phyloP scores from a whole-genome alignment of 2,113 vertebrate genomes.

The Emydura subglobosa region DNA sequence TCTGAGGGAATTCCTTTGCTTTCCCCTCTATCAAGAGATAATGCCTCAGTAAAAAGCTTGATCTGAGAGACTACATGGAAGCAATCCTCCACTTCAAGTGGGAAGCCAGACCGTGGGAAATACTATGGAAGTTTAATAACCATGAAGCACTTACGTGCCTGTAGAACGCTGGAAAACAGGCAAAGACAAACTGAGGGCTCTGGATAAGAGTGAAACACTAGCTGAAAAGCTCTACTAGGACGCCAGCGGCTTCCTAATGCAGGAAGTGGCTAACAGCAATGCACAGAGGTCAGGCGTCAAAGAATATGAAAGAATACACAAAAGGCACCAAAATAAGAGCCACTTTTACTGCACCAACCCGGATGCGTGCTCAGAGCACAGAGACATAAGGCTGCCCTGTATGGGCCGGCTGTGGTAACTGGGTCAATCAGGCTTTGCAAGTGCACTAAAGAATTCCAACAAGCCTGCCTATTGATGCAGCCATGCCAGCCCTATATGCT shows the following conservation, averaged over 20 bases:
- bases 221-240: not conserved
- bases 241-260: not conserved
- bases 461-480: no score
- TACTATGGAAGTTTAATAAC: not conserved
- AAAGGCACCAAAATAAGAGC: no score
- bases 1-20: not conserved
- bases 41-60: not conserved
- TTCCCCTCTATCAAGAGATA: not conserved
- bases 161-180: not conserved
- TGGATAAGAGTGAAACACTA: not conserved
- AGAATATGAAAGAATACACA: no score
- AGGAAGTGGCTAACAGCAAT: not conserved
- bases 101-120: not conserved
- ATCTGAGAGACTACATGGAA: not conserved
- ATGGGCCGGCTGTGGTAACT: no score
- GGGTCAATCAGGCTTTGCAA: no score
- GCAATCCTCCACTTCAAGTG: not conserved
- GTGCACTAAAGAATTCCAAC: no score
- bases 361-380: no score
- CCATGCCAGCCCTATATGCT: no score
- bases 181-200: not conserved
- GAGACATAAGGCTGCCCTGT: no score
- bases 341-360: no score
- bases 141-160: not conserved
- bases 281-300: no score